Conservation (phyloP, 2,113 vertebrate genomes). For the Bubo bubo region DNA sequence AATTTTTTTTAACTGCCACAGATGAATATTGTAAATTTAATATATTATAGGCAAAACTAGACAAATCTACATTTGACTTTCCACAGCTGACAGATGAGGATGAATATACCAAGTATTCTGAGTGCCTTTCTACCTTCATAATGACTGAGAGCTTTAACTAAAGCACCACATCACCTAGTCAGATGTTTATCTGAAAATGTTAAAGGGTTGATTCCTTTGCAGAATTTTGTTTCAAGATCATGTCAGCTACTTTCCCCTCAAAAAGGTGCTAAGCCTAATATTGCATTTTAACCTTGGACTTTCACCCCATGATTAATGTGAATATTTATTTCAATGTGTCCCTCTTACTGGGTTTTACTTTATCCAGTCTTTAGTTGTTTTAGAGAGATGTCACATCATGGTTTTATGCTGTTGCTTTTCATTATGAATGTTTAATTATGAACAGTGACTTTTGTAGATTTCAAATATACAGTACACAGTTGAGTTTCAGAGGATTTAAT, state of each 20-base stretch:
- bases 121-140: conserved; percentile 79
- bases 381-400: conserved; percentile 53
- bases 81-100: conserved; percentile 49
- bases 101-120: conserved; percentile 39
- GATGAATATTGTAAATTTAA: conserved; percentile 36
- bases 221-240: conserved; percentile 47
- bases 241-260: conserved; percentile 64
- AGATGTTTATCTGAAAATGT: not conserved
- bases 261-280: conserved; percentile 72
- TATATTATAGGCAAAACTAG: conserved; percentile 36
- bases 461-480: conserved; percentile 64
- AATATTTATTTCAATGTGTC: conserved; percentile 79
- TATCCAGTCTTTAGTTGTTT: conserved; percentile 62
- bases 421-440: conserved; percentile 68
- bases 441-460: conserved; percentile 72
- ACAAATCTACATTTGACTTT: conserved; percentile 17
- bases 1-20: conserved; percentile 20
- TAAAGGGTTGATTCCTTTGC: conserved; percentile 50
- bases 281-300: conserved; percentile 70
- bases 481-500: conserved; percentile 72
- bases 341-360: conserved; percentile 63
- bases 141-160: conserved; percentile 76
- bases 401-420: conserved; percentile 70
- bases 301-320: conserved; percentile 79
- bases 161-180: conserved; percentile 44